A percentile compares a stretch with the other conserved stretches of the same genome.
These are phyloP conservation scores for Smutsia temminckii DNA, from an alignment of 2,797 vertebrate species.

Conservation along the genomic window DNA sequence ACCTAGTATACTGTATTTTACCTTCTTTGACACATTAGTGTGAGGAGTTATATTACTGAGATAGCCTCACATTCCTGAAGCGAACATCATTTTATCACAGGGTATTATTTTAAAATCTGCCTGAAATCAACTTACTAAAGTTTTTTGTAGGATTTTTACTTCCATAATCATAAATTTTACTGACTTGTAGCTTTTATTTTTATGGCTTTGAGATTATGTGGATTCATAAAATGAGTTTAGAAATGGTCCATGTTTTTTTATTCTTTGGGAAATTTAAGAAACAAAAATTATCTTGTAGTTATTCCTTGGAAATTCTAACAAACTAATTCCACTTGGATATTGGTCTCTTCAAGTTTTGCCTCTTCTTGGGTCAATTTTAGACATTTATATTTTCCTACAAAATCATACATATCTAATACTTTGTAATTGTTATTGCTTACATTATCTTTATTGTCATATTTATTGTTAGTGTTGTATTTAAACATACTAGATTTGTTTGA, in stretches of 20 bases:
- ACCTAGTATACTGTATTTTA: neutral
- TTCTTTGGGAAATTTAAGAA: neutral
- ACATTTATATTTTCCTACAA: constrained; percentile 45
- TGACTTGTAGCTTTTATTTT: neutral
- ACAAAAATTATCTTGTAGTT: constrained; percentile 3
- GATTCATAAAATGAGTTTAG: constrained; percentile 35
- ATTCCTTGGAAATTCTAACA: constrained; percentile 13
- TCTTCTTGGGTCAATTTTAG: constrained; percentile 21
- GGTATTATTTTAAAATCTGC: neutral
- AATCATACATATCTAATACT: neutral
- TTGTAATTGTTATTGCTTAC: neutral
- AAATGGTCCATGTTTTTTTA: constrained; percentile 14
- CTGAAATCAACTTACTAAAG: neutral
- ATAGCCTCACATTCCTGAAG: neutral
- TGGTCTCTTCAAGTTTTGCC: neutral
- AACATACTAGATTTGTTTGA: neutral
- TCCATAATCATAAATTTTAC: neutral
- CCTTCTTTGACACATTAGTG: constrained; percentile 9
- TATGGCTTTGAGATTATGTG: neutral
- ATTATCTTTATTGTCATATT: constrained; percentile 9
- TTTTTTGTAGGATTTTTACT: constrained; percentile 39
- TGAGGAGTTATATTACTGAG: neutral
- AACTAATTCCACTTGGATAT: neutral
- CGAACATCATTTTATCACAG: neutral
- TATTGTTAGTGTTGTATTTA: constrained; percentile 5